These are phyloP conservation scores for Argopecten irradians DNA, from an alignment of 1,140 invertebrate genomes.

Conservation along the genomic window DNA sequence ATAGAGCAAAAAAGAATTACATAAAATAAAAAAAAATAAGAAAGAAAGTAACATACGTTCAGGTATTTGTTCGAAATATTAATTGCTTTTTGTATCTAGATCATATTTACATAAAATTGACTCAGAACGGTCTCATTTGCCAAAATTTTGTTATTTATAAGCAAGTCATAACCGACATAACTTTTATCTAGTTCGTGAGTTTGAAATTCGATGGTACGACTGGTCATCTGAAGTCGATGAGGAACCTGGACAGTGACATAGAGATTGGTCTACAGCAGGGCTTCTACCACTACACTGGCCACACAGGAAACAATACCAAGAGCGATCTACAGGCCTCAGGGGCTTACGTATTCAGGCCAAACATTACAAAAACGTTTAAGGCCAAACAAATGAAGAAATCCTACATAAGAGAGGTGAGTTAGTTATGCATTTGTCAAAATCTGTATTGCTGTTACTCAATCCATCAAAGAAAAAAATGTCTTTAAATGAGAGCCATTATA, in stretches of 20 bases:
- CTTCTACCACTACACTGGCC: slow-evolving; percentile 86
- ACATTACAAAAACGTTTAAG: slow-evolving; percentile 56
- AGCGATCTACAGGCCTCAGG: slow-evolving; percentile 78
- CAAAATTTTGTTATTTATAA: too few species aligned
- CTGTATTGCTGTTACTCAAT: background rate
- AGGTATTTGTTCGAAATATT: too few species aligned
- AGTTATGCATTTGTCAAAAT: slow-evolving; percentile 33
- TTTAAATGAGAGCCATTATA: too few species aligned
- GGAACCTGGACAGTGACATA: slow-evolving; percentile 66
- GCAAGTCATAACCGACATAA: too few species aligned
- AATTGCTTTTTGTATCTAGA: too few species aligned
- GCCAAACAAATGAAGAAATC: slow-evolving; percentile 25
- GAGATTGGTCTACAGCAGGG: slow-evolving; percentile 81
- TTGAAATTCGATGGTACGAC: slow-evolving; percentile 70
- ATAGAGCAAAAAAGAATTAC: too few species aligned
- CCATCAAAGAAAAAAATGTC: too few species aligned
- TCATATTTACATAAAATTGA: too few species aligned
- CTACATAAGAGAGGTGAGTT: slow-evolving; percentile 19
- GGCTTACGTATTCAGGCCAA: slow-evolving; percentile 91
- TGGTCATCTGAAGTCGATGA: slow-evolving; percentile 71
- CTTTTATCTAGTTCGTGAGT: slow-evolving; percentile 63
- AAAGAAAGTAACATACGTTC: too few species aligned
- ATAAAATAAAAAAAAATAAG: too few species aligned
- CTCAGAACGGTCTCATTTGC: too few species aligned
- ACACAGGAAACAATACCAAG: slow-evolving; percentile 71